A percentile compares a stretch with the other conserved stretches of the same genome.
These are phyloP conservation scores for Bhutanitis thaidina DNA, from an alignment of 2,888 invertebrate genomes.

Conservation along the genomic window DNA sequence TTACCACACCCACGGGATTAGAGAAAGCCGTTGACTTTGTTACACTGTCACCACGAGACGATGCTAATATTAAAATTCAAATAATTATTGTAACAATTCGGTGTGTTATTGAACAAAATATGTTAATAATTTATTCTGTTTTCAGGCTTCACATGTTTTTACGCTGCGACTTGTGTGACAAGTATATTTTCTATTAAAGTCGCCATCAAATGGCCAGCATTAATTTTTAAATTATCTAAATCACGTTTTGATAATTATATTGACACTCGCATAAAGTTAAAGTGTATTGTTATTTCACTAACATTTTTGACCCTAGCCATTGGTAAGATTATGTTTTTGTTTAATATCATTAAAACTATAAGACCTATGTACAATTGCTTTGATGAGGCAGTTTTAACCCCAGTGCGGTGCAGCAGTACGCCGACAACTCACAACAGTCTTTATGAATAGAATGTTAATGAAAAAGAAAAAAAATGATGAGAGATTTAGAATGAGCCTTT, in stretches of 20 bases:
- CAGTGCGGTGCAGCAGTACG: not conserved
- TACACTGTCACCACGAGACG: too few species aligned
- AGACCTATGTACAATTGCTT: not conserved
- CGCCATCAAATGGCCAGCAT: not conserved
- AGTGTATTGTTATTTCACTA: slow-evolving; percentile 7
- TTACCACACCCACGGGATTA: too few species aligned
- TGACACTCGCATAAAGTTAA: not conserved
- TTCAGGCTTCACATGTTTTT: slow-evolving; percentile 11
- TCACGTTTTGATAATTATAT: slow-evolving; percentile 3
- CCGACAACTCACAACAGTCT: too few species aligned
- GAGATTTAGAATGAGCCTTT: too few species aligned
- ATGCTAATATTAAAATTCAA: too few species aligned
- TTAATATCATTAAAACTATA: not conserved
- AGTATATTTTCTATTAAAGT: not conserved
- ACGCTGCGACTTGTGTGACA: not conserved
- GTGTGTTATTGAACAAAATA: too few species aligned
- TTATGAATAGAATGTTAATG: too few species aligned
- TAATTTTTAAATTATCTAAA: slow-evolving; percentile 1
- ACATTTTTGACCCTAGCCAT: not conserved
- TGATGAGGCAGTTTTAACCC: not conserved
- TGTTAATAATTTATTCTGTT: not conserved
- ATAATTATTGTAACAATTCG: too few species aligned
- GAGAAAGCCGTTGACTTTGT: too few species aligned
- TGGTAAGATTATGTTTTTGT: slow-evolving; percentile 1
- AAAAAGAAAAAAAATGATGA: too few species aligned